Evolutionary conservation across 2,888 invertebrate genomes (phyloP).

Genomic region (Litoditis marina): DNA sequence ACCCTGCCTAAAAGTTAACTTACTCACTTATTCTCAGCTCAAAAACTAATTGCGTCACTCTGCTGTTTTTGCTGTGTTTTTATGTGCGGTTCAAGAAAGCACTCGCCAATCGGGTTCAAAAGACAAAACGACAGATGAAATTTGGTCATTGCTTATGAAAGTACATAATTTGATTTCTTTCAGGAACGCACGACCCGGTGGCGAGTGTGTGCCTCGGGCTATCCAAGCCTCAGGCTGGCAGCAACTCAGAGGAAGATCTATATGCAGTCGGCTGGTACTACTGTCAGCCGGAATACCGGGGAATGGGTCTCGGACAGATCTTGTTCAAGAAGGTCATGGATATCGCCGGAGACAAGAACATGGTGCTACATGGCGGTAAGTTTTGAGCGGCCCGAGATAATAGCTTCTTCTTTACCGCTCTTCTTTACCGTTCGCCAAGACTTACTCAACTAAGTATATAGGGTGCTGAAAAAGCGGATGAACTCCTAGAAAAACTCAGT

Average conservation of each 20-base stretch:
- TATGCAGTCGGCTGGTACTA: constrained; percentile 30
- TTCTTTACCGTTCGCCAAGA: background rate
- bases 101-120: too few relatives aligned
- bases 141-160: too few relatives aligned
- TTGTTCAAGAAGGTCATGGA: constrained; percentile 26
- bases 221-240: constrained; percentile 12
- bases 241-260: constrained; percentile 18
- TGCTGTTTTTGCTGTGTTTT: too few relatives aligned
- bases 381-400: constrained; percentile 2
- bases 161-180: too few relatives aligned
- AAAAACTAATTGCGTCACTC: too few relatives aligned
- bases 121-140: too few relatives aligned
- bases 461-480: too few relatives aligned
- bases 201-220: constrained; percentile 19
- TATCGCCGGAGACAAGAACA: constrained; percentile 25
- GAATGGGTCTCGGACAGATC: constrained; percentile 19
- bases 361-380: constrained; percentile 20
- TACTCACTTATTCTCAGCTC: too few relatives aligned
- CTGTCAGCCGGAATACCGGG: constrained; percentile 18
- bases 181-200: constrained; percentile 14
- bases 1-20: too few relatives aligned
- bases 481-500: too few relatives aligned
- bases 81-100: too few relatives aligned
- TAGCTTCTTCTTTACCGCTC: background rate
- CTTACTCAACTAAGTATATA: too few relatives aligned